A percentile compares a stretch with the other conserved stretches of the same genome.
Conservation (phyloP, 2,113 vertebrate species). For the Tympanuchus pallidicinctus region DNA sequence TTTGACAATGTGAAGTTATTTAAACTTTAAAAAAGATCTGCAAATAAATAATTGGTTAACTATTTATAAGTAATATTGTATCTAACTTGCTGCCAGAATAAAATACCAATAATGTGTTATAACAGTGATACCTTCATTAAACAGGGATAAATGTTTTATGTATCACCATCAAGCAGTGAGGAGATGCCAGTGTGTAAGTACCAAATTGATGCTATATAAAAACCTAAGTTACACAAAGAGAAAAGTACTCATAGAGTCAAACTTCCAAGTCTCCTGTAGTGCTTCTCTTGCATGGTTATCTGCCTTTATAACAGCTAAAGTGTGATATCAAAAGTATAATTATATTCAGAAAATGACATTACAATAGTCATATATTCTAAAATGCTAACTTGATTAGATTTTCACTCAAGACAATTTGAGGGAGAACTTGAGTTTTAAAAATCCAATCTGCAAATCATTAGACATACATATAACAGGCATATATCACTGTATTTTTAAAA, state of each 20-base stretch:
- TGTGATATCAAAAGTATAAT: not conserved
- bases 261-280: not conserved
- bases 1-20: not conserved
- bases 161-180: not conserved
- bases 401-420: conserved; percentile 27
- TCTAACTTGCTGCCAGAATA: not conserved
- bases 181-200: not conserved
- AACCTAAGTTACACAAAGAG: not conserved
- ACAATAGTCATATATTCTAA: conserved; percentile 8
- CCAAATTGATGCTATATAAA: not conserved
- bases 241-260: not conserved
- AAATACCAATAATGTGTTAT: not conserved
- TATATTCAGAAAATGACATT: conserved; percentile 14
- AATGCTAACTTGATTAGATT: conserved; percentile 39
- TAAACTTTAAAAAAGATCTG: not conserved
- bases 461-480: not conserved
- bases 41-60: not conserved
- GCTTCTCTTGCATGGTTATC: not conserved
- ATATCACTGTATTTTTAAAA: not conserved
- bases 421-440: conserved; percentile 20
- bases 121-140: not conserved
- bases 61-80: not conserved
- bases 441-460: not conserved
- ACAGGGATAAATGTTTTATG: not conserved
- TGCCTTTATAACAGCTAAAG: not conserved